Percentiles rank a stretch among this genome's conserved stretches.
Evolutionary conservation across 2,113 vertebrate species (phyloP).

Genomic region (Salvelinus alpinus): DNA sequence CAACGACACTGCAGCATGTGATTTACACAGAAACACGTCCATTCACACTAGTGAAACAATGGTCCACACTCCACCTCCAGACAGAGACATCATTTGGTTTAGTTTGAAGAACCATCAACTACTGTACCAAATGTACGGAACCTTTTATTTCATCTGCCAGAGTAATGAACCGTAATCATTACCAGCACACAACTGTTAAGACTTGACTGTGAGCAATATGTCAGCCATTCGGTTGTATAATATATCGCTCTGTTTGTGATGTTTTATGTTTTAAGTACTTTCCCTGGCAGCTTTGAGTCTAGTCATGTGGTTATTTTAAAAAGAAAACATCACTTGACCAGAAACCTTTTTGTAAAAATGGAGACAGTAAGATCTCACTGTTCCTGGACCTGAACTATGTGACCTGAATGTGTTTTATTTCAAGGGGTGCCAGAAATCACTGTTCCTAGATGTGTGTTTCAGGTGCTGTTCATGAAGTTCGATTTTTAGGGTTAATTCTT

Average conservation of each 20-base stretch:
- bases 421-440: not conserved
- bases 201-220: not conserved
- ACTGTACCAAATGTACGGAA: not conserved
- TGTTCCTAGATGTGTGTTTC: not conserved
- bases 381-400: not conserved
- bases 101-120: not conserved
- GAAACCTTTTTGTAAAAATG: not conserved
- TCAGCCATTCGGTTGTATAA: not conserved
- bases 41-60: not conserved
- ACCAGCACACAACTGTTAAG: not conserved
- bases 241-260: not conserved
- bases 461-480: not conserved
- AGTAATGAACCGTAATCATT: not conserved
- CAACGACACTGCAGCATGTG: not conserved
- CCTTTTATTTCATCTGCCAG: not conserved
- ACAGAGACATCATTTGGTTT: not conserved
- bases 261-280: not conserved
- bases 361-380: not conserved
- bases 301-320: not conserved
- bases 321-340: not conserved
- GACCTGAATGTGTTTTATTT: too few relatives aligned
- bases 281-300: not conserved
- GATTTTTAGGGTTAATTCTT: too few relatives aligned
- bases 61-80: not conserved
- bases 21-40: not conserved